These are phyloP conservation scores for Dynastes grantii DNA, from an alignment of 2,888 invertebrate species.

Conservation along the genomic window DNA sequence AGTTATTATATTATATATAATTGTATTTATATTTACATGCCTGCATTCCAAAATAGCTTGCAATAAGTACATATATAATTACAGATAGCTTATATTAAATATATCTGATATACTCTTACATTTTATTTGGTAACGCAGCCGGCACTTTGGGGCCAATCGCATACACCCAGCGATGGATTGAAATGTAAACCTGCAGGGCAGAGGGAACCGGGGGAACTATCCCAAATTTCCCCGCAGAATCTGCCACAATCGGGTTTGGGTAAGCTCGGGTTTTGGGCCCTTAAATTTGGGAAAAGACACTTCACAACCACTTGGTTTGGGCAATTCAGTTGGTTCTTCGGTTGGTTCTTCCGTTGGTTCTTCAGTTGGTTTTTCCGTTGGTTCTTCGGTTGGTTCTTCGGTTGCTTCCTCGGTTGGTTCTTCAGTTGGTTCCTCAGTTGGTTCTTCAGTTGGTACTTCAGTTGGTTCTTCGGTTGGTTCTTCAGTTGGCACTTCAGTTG, in stretches of 20 bases:
- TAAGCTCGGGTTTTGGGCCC: not conserved
- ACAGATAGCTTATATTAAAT: not conserved
- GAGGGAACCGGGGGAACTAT: not conserved
- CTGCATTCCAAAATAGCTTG: not conserved
- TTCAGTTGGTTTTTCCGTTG: not conserved
- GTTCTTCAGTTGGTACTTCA: not conserved
- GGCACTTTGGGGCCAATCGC: conserved; percentile 2
- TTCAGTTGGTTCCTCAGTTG: not conserved
- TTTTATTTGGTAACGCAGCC: conserved; percentile 4
- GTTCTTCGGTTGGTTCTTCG: not conserved
- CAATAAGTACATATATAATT: not conserved
- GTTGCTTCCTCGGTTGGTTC: not conserved
- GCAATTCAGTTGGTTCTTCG: not conserved
- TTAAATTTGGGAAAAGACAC: too few species aligned
- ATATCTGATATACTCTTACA: not conserved
- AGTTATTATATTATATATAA: too few species aligned
- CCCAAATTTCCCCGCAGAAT: conserved; percentile 14
- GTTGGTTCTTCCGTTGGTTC: not conserved
- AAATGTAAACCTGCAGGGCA: conserved; percentile 9
- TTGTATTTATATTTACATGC: not conserved
- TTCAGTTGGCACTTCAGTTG: not conserved
- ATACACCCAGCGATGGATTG: not conserved
- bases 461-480: not conserved
- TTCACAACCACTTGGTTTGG: not conserved
- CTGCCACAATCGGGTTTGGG: not conserved